Evolutionary conservation across 2,797 vertebrate genomes (phyloP).

Genomic region (Labeo calbasu): DNA sequence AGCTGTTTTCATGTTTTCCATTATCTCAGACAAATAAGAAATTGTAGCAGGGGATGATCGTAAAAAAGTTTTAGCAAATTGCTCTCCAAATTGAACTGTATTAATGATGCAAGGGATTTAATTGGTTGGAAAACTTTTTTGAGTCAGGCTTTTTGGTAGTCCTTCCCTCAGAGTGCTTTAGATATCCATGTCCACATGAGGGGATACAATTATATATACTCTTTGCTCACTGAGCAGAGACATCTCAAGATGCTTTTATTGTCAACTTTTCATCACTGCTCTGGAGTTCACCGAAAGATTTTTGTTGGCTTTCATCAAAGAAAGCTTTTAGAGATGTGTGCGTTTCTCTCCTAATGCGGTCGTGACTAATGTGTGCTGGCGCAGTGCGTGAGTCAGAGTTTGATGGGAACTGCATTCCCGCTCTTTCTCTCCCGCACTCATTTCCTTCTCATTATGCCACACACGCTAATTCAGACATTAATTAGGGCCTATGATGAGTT

Average conservation of each 20-base stretch:
- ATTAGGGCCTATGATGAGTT: slow-evolving; percentile 65
- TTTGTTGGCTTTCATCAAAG: slow-evolving; percentile 42
- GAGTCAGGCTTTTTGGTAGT: slow-evolving; percentile 17
- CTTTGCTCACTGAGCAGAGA: slow-evolving; percentile 40
- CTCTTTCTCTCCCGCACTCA: slow-evolving; percentile 50
- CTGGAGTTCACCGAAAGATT: slow-evolving; percentile 18
- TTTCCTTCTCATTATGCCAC: slow-evolving; percentile 66
- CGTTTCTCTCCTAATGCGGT: slow-evolving; percentile 46
- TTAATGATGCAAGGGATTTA: slow-evolving; percentile 47
- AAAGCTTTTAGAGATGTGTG: slow-evolving; percentile 43
- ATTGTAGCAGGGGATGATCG: slow-evolving; percentile 49
- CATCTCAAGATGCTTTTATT: slow-evolving; percentile 31
- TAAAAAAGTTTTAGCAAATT: slow-evolving; percentile 37
- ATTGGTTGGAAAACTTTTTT: slow-evolving; percentile 29
- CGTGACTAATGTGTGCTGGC: slow-evolving; percentile 62
- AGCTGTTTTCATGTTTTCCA: slow-evolving; percentile 39
- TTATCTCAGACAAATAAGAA: slow-evolving; percentile 47
- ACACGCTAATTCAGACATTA: slow-evolving; percentile 62
- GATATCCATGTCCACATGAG: neutral
- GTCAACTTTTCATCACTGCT: slow-evolving; percentile 36
- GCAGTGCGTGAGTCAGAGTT: slow-evolving; percentile 58
- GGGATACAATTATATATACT: slow-evolving; percentile 1
- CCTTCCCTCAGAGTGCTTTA: slow-evolving; percentile 10
- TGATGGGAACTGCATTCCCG: slow-evolving; percentile 43
- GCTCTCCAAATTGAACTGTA: slow-evolving; percentile 48